Base-by-base conservation (phyloP, 2,113 vertebrate species). In the Lepus americanus region DNA sequence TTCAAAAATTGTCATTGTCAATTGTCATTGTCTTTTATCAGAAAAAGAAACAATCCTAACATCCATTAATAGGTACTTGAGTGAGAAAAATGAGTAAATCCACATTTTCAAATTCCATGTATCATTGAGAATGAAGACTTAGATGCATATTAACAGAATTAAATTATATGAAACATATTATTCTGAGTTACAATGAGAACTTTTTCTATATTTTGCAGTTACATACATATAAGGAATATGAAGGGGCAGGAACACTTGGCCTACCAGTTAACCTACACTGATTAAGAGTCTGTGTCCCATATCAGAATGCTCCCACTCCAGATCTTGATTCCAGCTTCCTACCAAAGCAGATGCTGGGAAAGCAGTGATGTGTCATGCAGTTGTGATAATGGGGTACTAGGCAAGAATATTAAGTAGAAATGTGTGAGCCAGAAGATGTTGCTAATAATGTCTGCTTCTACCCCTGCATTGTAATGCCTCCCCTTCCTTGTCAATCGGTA, bases 11-110 rank as follows among this genome's bases (percentile, higher is more conserved):
- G 1, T 59, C 20, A 55, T 49, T 73, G 6, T 39, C 92, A 20
- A 76, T n/a, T n/a, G 11, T 90, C 77, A 89, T 78, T 82, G 66
- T 85, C 61, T 12, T 70, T 39, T 16, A 73, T 9, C 83, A 92
- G 93, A 61, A 7, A 61, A 66, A 88, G 31, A 9, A 90, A 13
- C 9, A 89, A 61, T 8, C 10, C 8, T 74, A 85, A 72, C 33
- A 14, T 2, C 7, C 49, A 79, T 87, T 31, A 55, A 31, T 12
- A 85, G 36, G 36, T 77, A 87, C 5, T 55, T 74, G 9, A 69
- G 2, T 23, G 4, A 87, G 89, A 94, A 92, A 78, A 49, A 0
- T 39, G n/a, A 70, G 55, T 69, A 89, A 55, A 66, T 36, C 9
- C 12, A 79, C 9, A 82, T 89, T 36, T 36, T 78, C 10, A 16